These are phyloP conservation scores for Rhopalosiphum maidis DNA, from an alignment of 1,140 invertebrate species.

Conservation along the genomic window DNA sequence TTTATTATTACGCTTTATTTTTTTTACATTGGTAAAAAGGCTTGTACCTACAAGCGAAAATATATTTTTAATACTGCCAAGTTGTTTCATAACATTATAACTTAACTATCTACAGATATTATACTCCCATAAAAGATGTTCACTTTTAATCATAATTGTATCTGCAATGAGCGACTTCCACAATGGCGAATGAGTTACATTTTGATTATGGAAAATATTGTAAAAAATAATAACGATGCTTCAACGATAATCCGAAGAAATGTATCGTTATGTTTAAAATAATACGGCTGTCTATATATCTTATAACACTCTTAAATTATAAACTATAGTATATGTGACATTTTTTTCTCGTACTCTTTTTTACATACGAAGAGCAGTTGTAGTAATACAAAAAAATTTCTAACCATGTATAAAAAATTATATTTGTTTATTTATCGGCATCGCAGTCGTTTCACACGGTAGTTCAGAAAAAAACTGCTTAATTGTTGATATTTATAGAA, in stretches of 20 bases:
- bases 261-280: background rate
- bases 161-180: background rate
- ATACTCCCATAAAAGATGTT: background rate
- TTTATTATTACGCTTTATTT: constrained; percentile 15
- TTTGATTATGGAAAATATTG: background rate
- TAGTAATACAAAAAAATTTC: background rate
- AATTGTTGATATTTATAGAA: background rate
- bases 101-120: background rate
- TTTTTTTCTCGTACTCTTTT: background rate
- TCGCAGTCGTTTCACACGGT: background rate
- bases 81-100: background rate
- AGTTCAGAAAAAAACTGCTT: background rate
- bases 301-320: no score
- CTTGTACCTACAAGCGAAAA: background rate
- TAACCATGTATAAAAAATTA: no score
- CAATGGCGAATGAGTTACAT: background rate
- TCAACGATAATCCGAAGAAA: background rate
- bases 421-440: background rate
- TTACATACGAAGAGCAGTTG: background rate
- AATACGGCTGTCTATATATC: background rate
- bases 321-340: no score
- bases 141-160: background rate
- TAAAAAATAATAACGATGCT: background rate
- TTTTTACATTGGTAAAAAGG: background rate
- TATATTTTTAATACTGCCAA: background rate